Evolutionary conservation across 2,113 vertebrate genomes (phyloP).

Genomic region (Corythornis madagascariensis): DNA sequence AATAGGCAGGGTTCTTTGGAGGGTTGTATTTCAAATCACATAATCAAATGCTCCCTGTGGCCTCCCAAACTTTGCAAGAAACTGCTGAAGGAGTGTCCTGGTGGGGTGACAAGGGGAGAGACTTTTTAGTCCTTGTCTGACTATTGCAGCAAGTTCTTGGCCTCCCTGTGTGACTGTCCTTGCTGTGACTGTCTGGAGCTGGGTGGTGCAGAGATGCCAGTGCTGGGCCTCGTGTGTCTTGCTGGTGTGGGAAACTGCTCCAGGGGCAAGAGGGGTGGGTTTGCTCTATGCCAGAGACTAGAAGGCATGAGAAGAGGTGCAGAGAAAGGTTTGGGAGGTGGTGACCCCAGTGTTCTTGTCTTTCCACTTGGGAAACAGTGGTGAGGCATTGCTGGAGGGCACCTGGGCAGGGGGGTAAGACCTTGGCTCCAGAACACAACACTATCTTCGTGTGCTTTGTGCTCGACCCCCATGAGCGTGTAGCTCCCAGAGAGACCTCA

Average conservation of each 20-base stretch:
- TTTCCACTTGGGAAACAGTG: neutral
- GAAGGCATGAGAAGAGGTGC: neutral
- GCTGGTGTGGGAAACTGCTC: neutral
- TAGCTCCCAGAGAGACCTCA: fast-evolving
- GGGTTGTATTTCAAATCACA: constrained; percentile 58
- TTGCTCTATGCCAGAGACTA: fast-evolving
- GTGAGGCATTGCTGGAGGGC: fast-evolving
- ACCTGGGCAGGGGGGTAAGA: neutral
- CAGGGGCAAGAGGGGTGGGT: too few relatives aligned
- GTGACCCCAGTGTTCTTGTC: neutral
- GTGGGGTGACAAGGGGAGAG: neutral
- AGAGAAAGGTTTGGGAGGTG: neutral
- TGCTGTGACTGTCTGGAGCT: fast-evolving
- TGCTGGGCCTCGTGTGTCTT: fast-evolving
- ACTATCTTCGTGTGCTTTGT: fast-evolving
- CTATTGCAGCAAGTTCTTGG: fast-evolving
- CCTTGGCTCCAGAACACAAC: neutral
- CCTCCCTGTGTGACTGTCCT: fast-evolving
- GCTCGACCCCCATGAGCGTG: fast-evolving
- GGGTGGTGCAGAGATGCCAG: neutral
- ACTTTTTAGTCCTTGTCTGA: fast-evolving
- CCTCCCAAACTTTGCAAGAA: neutral
- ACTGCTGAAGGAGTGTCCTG: neutral
- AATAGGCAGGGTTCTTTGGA: constrained; percentile 50
- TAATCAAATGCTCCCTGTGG: neutral